These are phyloP conservation scores for Ageneiosus marmoratus DNA, from an alignment of 2,113 vertebrate genomes.

Conservation along the genomic window DNA sequence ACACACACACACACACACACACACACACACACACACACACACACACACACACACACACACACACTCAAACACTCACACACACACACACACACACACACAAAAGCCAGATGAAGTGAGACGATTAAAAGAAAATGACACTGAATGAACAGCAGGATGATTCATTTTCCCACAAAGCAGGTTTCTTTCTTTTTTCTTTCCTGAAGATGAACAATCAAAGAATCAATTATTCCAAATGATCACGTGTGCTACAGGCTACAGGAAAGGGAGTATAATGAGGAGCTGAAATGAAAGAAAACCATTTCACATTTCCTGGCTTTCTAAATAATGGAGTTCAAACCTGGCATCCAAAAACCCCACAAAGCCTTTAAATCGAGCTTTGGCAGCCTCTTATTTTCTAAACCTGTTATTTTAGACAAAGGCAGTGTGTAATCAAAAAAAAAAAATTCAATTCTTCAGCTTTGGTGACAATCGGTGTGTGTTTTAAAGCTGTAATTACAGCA, in stretches of 20 bases:
- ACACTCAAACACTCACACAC: no score
- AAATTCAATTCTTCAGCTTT: conserved; percentile 83
- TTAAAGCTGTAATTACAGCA: conserved; percentile 91
- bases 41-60: neutral
- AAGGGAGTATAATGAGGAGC: conserved; percentile 74
- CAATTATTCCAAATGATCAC: conserved; percentile 84
- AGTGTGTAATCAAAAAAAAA: conserved; percentile 88
- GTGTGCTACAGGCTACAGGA: conserved; percentile 71
- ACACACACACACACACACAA: no score
- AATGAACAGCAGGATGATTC: neutral
- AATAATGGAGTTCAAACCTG: conserved; percentile 85
- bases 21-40: no score
- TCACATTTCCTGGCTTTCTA: conserved; percentile 84
- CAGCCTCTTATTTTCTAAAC: conserved; percentile 97
- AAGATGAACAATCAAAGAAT: neutral
- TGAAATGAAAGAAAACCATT: conserved; percentile 81
- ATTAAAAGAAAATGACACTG: neutral
- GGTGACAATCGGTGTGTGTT: conserved; percentile 91
- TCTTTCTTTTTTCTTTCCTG: neutral
- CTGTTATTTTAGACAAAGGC: conserved; percentile 96
- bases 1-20: no score
- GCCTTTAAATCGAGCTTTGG: conserved; percentile 75
- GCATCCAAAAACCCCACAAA: conserved; percentile 27
- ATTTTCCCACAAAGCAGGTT: neutral
- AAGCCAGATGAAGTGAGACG: no score